Evolutionary conservation across 2,888 invertebrate genomes (phyloP).

Genomic region (Eugnorisma glareosa): DNA sequence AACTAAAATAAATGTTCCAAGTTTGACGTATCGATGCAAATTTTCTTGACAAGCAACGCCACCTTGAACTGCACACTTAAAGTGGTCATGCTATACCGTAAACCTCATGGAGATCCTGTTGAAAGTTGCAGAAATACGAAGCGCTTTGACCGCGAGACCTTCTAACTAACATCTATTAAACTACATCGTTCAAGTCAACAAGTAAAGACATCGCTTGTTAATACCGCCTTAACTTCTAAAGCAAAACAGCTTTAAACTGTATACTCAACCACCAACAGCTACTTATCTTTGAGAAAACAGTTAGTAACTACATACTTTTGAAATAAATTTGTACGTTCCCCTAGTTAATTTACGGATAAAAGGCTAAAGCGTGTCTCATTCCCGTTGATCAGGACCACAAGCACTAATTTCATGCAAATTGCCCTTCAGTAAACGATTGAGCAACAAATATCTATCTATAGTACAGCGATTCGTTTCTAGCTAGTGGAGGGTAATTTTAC

Average conservation of each 20-base stretch:
- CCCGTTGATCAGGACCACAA: conserved; percentile 44
- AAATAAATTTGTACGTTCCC: conserved; percentile 28
- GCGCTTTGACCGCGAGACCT: not conserved
- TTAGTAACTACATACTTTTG: conserved; percentile 43
- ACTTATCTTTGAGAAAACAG: conserved; percentile 52
- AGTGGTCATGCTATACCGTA: not conserved
- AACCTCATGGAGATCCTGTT: not conserved
- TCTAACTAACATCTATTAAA: conserved; percentile 12
- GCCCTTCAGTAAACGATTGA: conserved; percentile 53
- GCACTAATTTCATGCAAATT: conserved; percentile 61
- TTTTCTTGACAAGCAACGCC: too few relatives aligned
- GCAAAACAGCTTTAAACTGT: conserved; percentile 40
- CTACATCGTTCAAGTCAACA: conserved; percentile 11
- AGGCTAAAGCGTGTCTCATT: conserved; percentile 31
- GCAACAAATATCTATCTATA: conserved; percentile 23
- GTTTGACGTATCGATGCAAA: too few relatives aligned
- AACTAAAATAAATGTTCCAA: too few relatives aligned
- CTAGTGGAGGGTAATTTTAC: conserved; percentile 26
- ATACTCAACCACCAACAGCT: conserved; percentile 18
- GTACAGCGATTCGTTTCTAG: conserved; percentile 11
- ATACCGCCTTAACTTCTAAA: conserved; percentile 22
- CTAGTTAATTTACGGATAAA: conserved; percentile 53
- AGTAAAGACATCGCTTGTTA: conserved; percentile 40
- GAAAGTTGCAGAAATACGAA: not conserved
- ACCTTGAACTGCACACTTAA: too few relatives aligned